Conservation (phyloP, 2,888 invertebrate species). For the Zygogramma bicolorata region DNA sequence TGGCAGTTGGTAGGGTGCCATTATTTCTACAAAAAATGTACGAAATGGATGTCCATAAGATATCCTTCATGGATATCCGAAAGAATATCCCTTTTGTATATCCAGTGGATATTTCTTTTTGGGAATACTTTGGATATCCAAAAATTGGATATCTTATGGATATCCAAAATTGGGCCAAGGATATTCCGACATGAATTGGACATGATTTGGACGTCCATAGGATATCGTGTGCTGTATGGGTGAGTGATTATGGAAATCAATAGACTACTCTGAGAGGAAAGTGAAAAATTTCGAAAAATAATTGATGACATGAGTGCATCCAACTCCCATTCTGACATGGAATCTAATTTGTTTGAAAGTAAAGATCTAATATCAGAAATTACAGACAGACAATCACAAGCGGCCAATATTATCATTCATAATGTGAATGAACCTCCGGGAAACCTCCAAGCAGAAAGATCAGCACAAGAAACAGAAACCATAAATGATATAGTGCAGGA, state of each 20-base stretch:
- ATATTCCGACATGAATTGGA: too few species aligned
- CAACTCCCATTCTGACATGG: slow-evolving; percentile 5
- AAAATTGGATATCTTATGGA: too few species aligned
- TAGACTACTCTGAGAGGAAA: slow-evolving; percentile 11
- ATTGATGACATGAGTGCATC: slow-evolving; percentile 3
- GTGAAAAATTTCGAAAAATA: background rate
- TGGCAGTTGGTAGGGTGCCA: too few species aligned
- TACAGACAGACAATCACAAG: slow-evolving; percentile 6
- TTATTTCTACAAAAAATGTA: too few species aligned
- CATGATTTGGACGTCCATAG: too few species aligned
- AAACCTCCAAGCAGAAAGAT: background rate
- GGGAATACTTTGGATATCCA: too few species aligned
- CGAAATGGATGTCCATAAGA: too few species aligned
- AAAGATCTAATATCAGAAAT: slow-evolving; percentile 16
- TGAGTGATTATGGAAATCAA: slow-evolving; percentile 2
- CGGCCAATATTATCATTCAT: slow-evolving; percentile 8
- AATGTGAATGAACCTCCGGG: slow-evolving; percentile 13
- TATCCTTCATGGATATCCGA: too few species aligned
- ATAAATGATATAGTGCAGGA: slow-evolving; percentile 2
- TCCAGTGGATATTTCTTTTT: too few species aligned
- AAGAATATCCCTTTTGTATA: too few species aligned
- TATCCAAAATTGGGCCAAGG: too few species aligned
- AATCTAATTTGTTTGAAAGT: background rate
- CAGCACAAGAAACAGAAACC: slow-evolving; percentile 1
- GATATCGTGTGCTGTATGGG: too few species aligned